Evolutionary conservation across 2,888 invertebrate genomes (phyloP), one percentile per base, ranked within the genome.

Genomic region (Philhelius pedissequus): DNA sequence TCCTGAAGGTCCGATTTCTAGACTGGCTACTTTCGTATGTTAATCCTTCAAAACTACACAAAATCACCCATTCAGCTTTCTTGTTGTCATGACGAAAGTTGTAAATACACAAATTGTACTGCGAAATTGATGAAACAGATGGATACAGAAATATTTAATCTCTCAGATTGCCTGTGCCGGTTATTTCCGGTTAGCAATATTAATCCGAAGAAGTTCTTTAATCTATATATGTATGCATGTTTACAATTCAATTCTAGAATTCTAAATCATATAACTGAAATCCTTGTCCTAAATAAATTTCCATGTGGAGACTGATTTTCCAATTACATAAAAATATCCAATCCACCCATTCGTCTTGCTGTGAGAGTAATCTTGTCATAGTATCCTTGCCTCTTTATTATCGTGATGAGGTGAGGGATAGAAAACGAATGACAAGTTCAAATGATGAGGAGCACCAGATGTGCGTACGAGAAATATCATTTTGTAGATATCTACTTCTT

Each of bases 231-330:
- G n/a, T n/a, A n/a, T n/a, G n/a, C 11, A 4, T 56, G 56, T 35
- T 52, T 52, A 52, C 13, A 35, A 56, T 56, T n/a, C n/a, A 38
- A 4, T n/a, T 6, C 25, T 18, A 30, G n/a, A 27, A n/a, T 8
- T 9, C 27, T 15, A 13, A 27, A 15, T 40, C 4, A 11, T 32
- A 11, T 11, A 11, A 11, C 13, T 30, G 22, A 9, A 75, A 70
- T 75, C 74, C 83, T 79, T 75, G 74, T 18, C 45, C 79, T 66
- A 79, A 74, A 79, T 79, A 79, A 70, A 70, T 83, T 75, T 70
- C 78, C 74, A 70, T 83, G 70, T 54, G 56, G 66, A 64, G 56
- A 70, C 70, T 43, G 70, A 66, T 70, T 83, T 83, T 79, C 69
- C 83, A 83, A 79, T 83, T 79, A 83, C 70, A 83, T 66, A 66